Base-by-base conservation (phyloP, 37 sponge, comb jelly and placozoan genomes). In the Oscarella lobularis region DNA sequence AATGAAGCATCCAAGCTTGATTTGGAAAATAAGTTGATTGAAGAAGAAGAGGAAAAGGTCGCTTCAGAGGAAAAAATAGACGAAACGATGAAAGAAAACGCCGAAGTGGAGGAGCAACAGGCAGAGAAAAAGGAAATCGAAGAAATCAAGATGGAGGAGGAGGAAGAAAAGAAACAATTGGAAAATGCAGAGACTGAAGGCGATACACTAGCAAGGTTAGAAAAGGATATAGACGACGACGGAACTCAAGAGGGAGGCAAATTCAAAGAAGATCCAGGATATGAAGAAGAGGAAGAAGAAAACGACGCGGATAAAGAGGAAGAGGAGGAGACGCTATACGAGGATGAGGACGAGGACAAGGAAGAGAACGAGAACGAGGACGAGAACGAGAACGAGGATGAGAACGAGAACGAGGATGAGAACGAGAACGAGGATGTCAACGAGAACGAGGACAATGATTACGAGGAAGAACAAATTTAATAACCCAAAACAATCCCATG, bases 261-360 rank as follows among this genome's bases (percentile, higher is more conserved):
- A 74, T 55, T 2, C 3, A 39, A 2, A 68, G 72, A 36, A 68
- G 72, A 5, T 35, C 5, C 35, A 68, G 72, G 72, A 9, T 34
- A 36, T 6, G 67, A 2, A 70, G 35, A 70, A 1, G 77, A 33
- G 33, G 1, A 3, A 77, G 40, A 1, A 6, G 33, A 33, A 27
- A 66, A 54, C 32, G 71, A 2, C 20, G 1, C 38, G 71, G 1
- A 72, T 2, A 5, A 1, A 54, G 14, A 77, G 30, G 38, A 69
- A 3, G 73, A 73, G 27, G 0, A 69, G 4, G 80, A 73, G 40
- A 30, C 41, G 72, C 70, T 6, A 37, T 35, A 39, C 55, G 73
- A 73, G 41, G 38, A 29, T 20, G 73, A 3, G 38, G 70, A 0
- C 14, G 72, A 71, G 36, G 14, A 39, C 1, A 32, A 30, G 37